Percentiles rank a stretch among this genome's conserved stretches.
Conservation (phyloP, 2,113 vertebrate genomes). For the Hassar affinis region DNA sequence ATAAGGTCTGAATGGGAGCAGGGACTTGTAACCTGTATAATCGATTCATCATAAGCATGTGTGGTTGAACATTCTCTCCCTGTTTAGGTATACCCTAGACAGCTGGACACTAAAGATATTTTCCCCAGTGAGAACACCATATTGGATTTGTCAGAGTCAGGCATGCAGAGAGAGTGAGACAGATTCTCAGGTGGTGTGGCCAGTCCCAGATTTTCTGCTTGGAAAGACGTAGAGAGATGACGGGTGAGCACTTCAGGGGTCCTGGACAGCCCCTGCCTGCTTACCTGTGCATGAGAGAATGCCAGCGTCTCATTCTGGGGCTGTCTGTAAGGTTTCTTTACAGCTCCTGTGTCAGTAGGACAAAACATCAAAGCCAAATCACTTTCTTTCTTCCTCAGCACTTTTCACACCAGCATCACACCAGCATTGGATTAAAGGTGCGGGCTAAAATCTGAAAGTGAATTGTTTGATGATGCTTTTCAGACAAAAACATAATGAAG, state of each 20-base stretch:
- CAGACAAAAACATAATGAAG: no score
- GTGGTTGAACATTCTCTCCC: constrained; percentile 43
- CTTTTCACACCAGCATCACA: neutral
- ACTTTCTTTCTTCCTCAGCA: neutral
- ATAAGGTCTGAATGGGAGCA: neutral
- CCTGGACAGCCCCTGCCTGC: constrained; percentile 13
- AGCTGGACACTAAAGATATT: constrained; percentile 48
- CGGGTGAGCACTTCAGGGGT: constrained; percentile 56
- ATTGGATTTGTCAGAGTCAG: constrained; percentile 11
- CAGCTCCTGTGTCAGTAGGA: neutral
- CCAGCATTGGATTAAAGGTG: neutral
- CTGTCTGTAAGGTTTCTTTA: neutral
- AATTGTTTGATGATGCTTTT: no score
- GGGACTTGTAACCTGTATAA: neutral
- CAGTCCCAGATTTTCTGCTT: constrained; percentile 51
- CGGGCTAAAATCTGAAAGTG: neutral
- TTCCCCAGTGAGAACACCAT: constrained; percentile 41
- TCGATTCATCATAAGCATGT: constrained; percentile 37
- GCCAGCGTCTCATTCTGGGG: neutral
- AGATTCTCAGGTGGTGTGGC: constrained; percentile 43
- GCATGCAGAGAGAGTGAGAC: neutral
- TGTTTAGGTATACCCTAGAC: constrained; percentile 54
- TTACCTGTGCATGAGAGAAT: constrained; percentile 16
- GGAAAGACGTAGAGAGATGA: constrained; percentile 56
- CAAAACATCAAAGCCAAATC: neutral